Conservation (phyloP, 2,888 invertebrate genomes). For the Anticlea derivata region DNA sequence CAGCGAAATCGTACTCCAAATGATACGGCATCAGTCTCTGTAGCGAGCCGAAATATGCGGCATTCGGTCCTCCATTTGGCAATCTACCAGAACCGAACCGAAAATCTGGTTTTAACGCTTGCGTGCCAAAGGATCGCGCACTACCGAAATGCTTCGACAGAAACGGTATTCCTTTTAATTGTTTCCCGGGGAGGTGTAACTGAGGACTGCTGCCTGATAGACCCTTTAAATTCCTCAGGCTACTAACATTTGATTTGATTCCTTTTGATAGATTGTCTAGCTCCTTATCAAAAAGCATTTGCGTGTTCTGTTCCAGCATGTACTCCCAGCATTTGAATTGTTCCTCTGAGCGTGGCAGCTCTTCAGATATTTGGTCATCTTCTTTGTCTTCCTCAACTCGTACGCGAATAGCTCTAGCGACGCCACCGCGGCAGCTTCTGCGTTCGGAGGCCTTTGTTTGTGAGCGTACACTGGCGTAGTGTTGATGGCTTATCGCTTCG, state of each 20-base stretch:
- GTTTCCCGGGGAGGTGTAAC: conserved; percentile 75
- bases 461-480: conserved; percentile 78
- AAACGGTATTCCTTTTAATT: conserved; percentile 78
- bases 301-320: conserved; percentile 95
- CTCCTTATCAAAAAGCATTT: conserved; percentile 94
- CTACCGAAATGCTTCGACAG: conserved; percentile 91
- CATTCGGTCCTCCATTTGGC: conserved; percentile 91
- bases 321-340: conserved; percentile 97
- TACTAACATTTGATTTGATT: conserved; percentile 79
- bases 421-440: conserved; percentile 83
- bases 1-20: conserved; percentile 92
- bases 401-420: conserved; percentile 85
- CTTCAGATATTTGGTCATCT: conserved; percentile 68
- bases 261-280: conserved; percentile 90
- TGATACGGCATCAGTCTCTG: conserved; percentile 92
- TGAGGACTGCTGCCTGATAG: conserved; percentile 89
- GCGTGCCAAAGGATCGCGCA: conserved; percentile 89
- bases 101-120: conserved; percentile 83
- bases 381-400: conserved; percentile 86
- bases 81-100: conserved; percentile 84
- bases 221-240: conserved; percentile 83
- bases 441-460: conserved; percentile 74
- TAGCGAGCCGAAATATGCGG: conserved; percentile 93
- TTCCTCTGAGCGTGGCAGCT: conserved; percentile 87
- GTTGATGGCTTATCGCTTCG: conserved; percentile 71